Evolutionary conservation across 2,888 invertebrate genomes (phyloP).

Genomic region (Dolichomitus sp.): DNA sequence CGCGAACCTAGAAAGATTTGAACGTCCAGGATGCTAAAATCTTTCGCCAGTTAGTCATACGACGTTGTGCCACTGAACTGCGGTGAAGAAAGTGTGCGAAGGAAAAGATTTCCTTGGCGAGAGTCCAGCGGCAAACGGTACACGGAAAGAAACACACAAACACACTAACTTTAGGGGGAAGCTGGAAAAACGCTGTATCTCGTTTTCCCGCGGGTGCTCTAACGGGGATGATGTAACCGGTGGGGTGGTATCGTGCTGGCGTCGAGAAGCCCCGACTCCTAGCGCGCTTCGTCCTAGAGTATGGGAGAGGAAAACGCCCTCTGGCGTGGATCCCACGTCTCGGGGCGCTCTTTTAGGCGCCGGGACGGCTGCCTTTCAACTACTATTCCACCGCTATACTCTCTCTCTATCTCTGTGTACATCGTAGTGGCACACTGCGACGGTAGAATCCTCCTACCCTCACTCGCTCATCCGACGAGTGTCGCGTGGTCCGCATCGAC

Average conservation of each 20-base stretch:
- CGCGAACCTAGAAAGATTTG: background rate
- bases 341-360: constrained; percentile 73
- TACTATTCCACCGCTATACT: constrained; percentile 34
- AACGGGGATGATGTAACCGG: constrained; percentile 62
- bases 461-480: constrained; percentile 36
- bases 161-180: constrained; percentile 39
- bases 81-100: constrained; percentile 12
- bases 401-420: background rate
- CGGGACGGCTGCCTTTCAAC: constrained; percentile 72
- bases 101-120: constrained; percentile 54
- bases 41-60: constrained; percentile 9
- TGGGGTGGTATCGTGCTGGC: constrained; percentile 32
- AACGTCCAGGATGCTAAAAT: background rate
- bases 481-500: constrained; percentile 61
- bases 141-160: constrained; percentile 40
- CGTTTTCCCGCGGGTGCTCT: constrained; percentile 44
- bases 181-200: constrained; percentile 31
- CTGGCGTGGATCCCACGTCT: constrained; percentile 66
- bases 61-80: constrained; percentile 4
- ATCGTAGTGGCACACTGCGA: constrained; percentile 28
- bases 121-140: constrained; percentile 43
- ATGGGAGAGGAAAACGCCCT: constrained; percentile 31
- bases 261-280: constrained; percentile 51
- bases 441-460: constrained; percentile 32
- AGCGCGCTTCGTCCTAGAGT: constrained; percentile 35